Evolutionary conservation across 1,140 invertebrate genomes (phyloP).

Genomic region (Drosophila arawakana): DNA sequence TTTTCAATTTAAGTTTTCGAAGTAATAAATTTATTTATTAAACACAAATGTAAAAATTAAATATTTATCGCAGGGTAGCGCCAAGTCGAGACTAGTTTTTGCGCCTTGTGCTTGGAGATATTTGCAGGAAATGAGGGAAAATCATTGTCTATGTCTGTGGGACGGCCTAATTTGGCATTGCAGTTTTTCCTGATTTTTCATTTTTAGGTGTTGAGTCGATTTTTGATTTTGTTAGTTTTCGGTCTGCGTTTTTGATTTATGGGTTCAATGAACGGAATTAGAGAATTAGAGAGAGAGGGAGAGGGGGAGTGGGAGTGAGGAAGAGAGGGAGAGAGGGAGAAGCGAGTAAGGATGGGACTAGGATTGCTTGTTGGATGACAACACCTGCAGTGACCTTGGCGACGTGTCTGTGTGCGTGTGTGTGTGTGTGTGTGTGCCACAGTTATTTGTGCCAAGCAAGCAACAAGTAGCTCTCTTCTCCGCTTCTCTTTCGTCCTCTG

Average conservation of each 20-base stretch:
- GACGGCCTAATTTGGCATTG: conserved; percentile 45
- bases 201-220: conserved; percentile 9
- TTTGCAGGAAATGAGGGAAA: conserved; percentile 51
- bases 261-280: conserved; percentile 50
- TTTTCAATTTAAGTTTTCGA: no score
- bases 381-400: conserved; percentile 29
- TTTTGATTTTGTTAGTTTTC: conserved; percentile 26
- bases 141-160: conserved; percentile 51
- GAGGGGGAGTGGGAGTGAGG: not conserved
- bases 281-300: not conserved
- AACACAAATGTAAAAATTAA: no score
- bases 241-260: conserved; percentile 1
- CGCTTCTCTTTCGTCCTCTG: not conserved
- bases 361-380: not conserved
- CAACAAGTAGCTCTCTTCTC: conserved; percentile 25
- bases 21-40: no score
- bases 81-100: not conserved
- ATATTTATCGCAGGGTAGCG: not conserved
- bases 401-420: not conserved
- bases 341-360: no score
- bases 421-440: conserved; percentile 1
- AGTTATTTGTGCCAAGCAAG: conserved; percentile 8
- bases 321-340: not conserved
- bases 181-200: conserved; percentile 15
- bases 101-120: not conserved